Evolutionary conservation across 2,888 invertebrate species (phyloP), one percentile per base, ranked within the genome.

Genomic region (Poecilus cupreus): DNA sequence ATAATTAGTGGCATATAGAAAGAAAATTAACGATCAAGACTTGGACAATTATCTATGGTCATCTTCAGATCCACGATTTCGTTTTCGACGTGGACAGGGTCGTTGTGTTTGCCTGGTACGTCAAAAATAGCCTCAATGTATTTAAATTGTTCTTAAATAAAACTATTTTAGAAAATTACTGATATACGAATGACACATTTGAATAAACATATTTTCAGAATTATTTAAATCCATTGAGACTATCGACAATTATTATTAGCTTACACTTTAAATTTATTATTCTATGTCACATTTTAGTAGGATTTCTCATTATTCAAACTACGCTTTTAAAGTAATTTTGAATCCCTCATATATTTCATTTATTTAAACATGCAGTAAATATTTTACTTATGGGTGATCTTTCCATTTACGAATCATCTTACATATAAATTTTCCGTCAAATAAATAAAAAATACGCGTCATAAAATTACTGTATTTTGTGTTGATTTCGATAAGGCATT

Each of bases 1-100:
- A 78, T 24, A 64, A n/a, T 78, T 64, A 78, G 68, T 46, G 49
- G 78, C 78, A 16, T 78, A 72, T 43, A 43, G 32, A 68, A 68
- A 37, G 70, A 57, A 57, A 57, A 20, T 54, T 57, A 57, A 57
- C 22, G 22, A 22, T n/a, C 37, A 64, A 64, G 37, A 37, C 26
- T n/a, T 60, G 60, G 26, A 60, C 24, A 60, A 60, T 64, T 64
- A 64, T 64, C 64, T 37, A 24, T 24, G 24, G 18, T 64, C 64
- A 24, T 24, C 57, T 3, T 64, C 64, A 64, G 37, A 64, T 64
- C 64, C 64, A 64, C 64, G 64, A 16, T n/a, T 16, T 32, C 18
- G 18, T 22, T 22, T 57, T 64, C 26, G 6, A 32, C 10, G 64
- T 64, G 64, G 37, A 64, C 13, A 32, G 1, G 26, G 26, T 26